Evolutionary conservation across 2,113 vertebrate species (phyloP).

Genomic region (Isichthys henryi): DNA sequence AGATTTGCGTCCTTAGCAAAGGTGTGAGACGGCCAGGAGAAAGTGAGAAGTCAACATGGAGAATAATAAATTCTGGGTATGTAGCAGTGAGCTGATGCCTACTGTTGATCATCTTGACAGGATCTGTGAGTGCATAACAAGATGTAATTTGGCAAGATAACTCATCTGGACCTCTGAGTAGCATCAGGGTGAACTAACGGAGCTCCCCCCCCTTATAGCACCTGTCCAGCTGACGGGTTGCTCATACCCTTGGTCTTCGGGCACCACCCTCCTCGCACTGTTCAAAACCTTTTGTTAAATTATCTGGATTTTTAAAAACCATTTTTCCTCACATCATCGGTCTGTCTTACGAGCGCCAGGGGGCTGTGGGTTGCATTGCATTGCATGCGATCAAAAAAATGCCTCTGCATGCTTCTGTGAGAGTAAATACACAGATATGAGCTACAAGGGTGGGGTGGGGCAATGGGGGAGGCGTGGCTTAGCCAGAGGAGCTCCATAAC

Average conservation of each 20-base stretch:
- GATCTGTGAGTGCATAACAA: slow-evolving; percentile 34
- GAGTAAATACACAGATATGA: background rate
- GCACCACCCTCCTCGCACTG: background rate
- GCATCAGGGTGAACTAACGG: background rate
- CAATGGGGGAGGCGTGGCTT: too few relatives aligned
- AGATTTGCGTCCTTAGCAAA: background rate
- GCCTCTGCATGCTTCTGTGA: background rate
- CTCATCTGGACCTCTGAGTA: slow-evolving; percentile 20
- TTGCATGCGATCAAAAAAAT: background rate
- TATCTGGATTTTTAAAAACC: background rate
- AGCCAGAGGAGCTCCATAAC: too few relatives aligned
- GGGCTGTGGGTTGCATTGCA: background rate
- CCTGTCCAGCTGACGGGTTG: background rate
- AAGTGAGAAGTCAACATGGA: slow-evolving; percentile 14
- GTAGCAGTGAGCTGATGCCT: slow-evolving; percentile 22
- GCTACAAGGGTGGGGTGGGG: background rate
- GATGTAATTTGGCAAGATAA: slow-evolving; percentile 33
- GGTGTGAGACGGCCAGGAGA: background rate
- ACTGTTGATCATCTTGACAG: slow-evolving; percentile 21
- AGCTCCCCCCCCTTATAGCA: background rate
- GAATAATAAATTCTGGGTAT: slow-evolving; percentile 24
- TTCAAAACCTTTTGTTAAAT: background rate
- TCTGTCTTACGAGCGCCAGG: background rate
- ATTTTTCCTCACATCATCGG: background rate
- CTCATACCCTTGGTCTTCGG: background rate